These are phyloP conservation scores for Drosophila parvula DNA, from an alignment of 1,140 invertebrate species.

Conservation along the genomic window DNA sequence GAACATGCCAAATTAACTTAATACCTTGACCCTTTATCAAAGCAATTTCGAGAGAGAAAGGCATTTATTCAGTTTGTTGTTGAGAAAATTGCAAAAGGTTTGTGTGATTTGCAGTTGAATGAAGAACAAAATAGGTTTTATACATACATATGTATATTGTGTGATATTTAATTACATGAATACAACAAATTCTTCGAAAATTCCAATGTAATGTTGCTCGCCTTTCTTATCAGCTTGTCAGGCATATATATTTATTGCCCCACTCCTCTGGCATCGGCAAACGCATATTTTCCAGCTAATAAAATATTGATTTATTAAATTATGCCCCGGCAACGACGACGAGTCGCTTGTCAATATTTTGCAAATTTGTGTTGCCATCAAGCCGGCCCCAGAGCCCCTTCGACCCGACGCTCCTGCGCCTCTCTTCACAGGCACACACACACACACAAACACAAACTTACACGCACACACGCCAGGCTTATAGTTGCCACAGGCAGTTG, in stretches of 20 bases:
- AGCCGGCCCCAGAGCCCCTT: neutral
- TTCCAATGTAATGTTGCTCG: neutral
- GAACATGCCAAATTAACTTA: neutral
- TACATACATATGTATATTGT: neutral
- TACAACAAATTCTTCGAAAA: neutral
- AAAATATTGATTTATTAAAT: conserved; percentile 81
- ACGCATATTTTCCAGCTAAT: conserved; percentile 63
- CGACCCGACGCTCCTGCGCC: conserved; percentile 1
- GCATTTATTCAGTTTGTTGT: neutral
- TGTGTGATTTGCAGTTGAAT: neutral
- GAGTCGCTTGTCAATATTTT: conserved; percentile 72
- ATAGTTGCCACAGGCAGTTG: conserved; percentile 22
- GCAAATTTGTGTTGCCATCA: conserved; percentile 66
- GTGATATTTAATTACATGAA: conserved; percentile 3
- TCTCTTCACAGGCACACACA: neutral
- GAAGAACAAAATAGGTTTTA: neutral
- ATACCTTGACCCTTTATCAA: neutral
- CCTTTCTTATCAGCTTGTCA: neutral
- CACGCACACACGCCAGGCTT: conserved; percentile 15
- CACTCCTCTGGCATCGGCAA: conserved; percentile 15
- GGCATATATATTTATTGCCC: conserved; percentile 9
- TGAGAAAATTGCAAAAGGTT: neutral
- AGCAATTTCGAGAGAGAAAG: neutral
- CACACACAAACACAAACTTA: conserved; percentile 4
- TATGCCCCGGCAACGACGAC: conserved; percentile 51